phyloP scores from a whole-genome alignment of 2,888 invertebrate genomes.

The Fragum sueziense region DNA sequence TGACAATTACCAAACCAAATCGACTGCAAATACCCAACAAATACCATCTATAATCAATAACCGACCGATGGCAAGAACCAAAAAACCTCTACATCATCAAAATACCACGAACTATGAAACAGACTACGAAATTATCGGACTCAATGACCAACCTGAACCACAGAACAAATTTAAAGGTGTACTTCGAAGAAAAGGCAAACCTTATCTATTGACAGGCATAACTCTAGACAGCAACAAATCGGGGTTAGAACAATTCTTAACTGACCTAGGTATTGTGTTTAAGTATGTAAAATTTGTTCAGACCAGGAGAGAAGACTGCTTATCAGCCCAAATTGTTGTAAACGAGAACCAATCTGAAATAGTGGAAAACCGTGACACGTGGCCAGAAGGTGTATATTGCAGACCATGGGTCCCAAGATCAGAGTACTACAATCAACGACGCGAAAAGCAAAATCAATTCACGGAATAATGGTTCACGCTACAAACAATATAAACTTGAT shows the following conservation, averaged over 20 bases:
- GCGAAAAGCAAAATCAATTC: too few relatives aligned
- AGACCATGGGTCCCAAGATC: slow-evolving; percentile 10
- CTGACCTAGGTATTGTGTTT: neutral
- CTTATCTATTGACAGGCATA: neutral
- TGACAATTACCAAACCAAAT: too few relatives aligned
- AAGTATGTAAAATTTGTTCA: slow-evolving; percentile 3
- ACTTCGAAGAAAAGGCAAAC: slow-evolving; percentile 5
- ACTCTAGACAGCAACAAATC: neutral
- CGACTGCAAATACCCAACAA: too few relatives aligned
- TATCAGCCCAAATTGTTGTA: slow-evolving; percentile 12
- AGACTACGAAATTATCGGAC: neutral
- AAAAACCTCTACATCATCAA: too few relatives aligned
- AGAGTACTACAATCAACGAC: slow-evolving; percentile 21
- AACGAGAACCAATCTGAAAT: slow-evolving; percentile 12
- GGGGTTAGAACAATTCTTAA: slow-evolving; percentile 7
- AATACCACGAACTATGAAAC: too few relatives aligned
- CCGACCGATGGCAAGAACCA: too few relatives aligned
- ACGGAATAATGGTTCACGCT: neutral
- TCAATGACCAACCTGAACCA: neutral
- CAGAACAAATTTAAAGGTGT: neutral
- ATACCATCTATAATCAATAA: too few relatives aligned
- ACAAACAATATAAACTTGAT: neutral
- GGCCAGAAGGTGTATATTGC: slow-evolving; percentile 16
- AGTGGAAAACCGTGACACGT: slow-evolving; percentile 1
- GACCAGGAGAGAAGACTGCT: slow-evolving; percentile 1